Evolutionary conservation across 2,888 invertebrate species (phyloP), one percentile per base, ranked within the genome.

Genomic region (Sminthurinus aureus): DNA sequence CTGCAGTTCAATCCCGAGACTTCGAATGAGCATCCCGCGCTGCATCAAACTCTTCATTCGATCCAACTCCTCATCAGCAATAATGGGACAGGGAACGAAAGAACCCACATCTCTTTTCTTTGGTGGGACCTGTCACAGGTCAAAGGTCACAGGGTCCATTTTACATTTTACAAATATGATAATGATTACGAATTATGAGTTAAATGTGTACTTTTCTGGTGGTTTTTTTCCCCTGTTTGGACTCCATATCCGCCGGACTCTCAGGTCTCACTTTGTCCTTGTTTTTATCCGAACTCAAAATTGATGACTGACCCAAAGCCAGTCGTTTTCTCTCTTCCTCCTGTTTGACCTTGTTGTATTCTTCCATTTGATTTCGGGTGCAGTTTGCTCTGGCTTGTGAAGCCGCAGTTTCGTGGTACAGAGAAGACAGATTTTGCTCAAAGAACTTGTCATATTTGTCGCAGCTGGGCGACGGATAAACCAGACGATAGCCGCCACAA

Each of bases 381-480:
- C 94, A 94, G 89, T 94, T 94, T 84, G 95, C 95, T 76, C 95
- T 92, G 0, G 95, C 95, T 85, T 94, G 93, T 81, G 95, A 95
- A 0, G 95, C 93, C 0, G 93, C 94, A 0, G 96, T 96, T 87
- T 94, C 93, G 77, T 94, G 94, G 90, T 94, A 95, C 84, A 94
- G 91, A 2, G 94, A 94, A 84, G 79, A 84, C 12, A 94, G 93
- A 74, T 94, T 95, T 91, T 95, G 95, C 89, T 94, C 93, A 90
- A 95, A 95, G 89, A 94, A 94, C 24, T 93, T 92, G 77, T 93
- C 92, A 90, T 95, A 96, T 89, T 93, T 93, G 82, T 93, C 93
- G 22, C 90, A 80, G 50, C 79, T 82, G 8, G 83, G 75, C 13
- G 85, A 79, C 6, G 89, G 89, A 73, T 87, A 89, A 52, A 89